Evolutionary conservation across 2,113 vertebrate species (phyloP).

Genomic region (Mixornis gularis): DNA sequence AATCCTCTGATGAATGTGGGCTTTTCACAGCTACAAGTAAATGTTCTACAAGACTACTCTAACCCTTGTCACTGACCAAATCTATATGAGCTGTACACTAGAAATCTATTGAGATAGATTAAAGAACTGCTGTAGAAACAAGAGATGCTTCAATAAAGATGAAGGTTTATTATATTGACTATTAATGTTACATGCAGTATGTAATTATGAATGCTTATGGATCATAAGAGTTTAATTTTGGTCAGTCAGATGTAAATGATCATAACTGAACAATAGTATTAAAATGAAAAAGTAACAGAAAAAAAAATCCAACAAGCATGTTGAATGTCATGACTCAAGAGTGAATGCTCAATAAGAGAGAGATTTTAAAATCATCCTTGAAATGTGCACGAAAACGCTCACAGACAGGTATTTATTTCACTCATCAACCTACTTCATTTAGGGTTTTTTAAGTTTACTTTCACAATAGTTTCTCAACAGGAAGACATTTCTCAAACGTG

Average conservation of each 20-base stretch:
- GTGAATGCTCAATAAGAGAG: neutral
- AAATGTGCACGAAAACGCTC: neutral
- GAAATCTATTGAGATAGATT: conserved; percentile 81
- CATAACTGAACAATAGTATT: conserved; percentile 49
- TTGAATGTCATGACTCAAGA: neutral
- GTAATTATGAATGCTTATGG: conserved; percentile 69
- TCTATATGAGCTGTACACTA: conserved; percentile 74
- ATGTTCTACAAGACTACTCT: conserved; percentile 82
- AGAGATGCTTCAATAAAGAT: conserved; percentile 73
- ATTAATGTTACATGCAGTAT: conserved; percentile 66
- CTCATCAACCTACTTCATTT: conserved; percentile 7
- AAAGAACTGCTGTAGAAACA: conserved; percentile 71
- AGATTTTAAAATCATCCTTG: neutral
- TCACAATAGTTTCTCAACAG: conserved; percentile 3
- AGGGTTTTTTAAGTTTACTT: conserved; percentile 51
- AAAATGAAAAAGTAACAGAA: neutral
- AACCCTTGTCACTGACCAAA: conserved; percentile 79
- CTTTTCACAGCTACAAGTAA: conserved; percentile 82
- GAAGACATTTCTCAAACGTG: conserved; percentile 27
- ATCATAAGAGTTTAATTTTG: conserved; percentile 66
- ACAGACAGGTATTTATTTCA: conserved; percentile 18
- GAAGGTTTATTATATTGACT: conserved; percentile 77
- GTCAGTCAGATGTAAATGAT: conserved; percentile 55
- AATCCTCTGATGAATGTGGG: conserved; percentile 82
- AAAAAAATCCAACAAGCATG: neutral